phyloP scores from a whole-genome alignment of 2,113 vertebrate species.

The Ciconia boyciana region DNA sequence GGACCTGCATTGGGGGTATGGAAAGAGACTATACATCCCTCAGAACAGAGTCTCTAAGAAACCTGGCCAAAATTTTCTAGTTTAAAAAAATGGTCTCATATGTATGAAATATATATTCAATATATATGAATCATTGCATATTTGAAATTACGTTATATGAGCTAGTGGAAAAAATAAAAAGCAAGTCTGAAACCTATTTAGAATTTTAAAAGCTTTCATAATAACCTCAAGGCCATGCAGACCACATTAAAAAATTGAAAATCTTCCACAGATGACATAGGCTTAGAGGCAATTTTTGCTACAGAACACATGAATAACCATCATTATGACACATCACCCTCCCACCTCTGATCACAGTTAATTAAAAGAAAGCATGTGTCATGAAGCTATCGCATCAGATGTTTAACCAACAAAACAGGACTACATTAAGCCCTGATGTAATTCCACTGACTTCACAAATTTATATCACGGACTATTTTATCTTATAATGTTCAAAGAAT shows the following conservation, averaged over 20 bases:
- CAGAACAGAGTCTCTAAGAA: neutral
- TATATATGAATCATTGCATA: neutral
- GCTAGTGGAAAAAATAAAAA: constrained; percentile 46
- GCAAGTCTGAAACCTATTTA: constrained; percentile 47
- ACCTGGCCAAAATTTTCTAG: neutral
- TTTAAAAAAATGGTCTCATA: constrained; percentile 6
- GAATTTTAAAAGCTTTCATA: constrained; percentile 60
- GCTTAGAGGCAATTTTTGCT: constrained; percentile 46
- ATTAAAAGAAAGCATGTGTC: constrained; percentile 43
- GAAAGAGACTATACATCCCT: neutral
- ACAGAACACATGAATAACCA: constrained; percentile 40
- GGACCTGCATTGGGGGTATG: neutral
- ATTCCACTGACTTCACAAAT: neutral
- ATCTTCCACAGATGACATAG: constrained; percentile 24
- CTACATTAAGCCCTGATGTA: neutral
- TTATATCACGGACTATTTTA: neutral
- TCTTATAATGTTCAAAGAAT: neutral
- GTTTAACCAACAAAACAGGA: constrained; percentile 20
- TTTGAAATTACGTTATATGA: neutral
- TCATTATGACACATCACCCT: constrained; percentile 24
- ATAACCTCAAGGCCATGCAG: constrained; percentile 51
- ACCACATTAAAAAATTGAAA: constrained; percentile 58
- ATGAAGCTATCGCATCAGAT: neutral
- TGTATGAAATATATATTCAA: neutral
- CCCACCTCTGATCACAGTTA: constrained; percentile 39